These are phyloP conservation scores for Cephus cinctus DNA, from an alignment of 1,140 invertebrate species.

Conservation along the genomic window DNA sequence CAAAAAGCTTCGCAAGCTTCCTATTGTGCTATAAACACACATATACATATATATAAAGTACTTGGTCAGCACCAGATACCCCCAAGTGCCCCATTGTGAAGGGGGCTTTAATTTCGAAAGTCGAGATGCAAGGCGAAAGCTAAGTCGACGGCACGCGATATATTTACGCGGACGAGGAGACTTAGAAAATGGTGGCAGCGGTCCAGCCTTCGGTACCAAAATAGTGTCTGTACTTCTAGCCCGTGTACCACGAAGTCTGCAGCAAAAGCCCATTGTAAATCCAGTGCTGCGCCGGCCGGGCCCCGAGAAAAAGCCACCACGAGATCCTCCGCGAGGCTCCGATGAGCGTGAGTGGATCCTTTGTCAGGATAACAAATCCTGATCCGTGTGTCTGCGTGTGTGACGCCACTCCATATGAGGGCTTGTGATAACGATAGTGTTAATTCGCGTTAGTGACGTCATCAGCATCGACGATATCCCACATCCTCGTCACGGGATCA, in stretches of 20 bases:
- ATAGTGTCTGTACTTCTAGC: no score
- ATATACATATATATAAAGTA: no score
- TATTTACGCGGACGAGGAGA: slow-evolving; percentile 54
- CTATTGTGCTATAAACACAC: no score
- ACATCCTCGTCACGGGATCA: no score
- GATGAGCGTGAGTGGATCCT: slow-evolving; percentile 46
- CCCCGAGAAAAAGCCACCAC: slow-evolving; percentile 37
- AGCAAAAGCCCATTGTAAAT: slow-evolving; percentile 23
- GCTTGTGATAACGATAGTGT: no score
- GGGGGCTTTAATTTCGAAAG: slow-evolving; percentile 27
- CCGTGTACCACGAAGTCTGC: slow-evolving; percentile 29
- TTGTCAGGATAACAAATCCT: no score
- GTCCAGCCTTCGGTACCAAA: slow-evolving; percentile 46
- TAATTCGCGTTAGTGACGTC: no score
- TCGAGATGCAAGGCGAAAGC: slow-evolving; percentile 31
- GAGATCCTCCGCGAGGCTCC: slow-evolving; percentile 31
- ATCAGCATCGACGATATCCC: no score
- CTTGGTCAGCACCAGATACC: slow-evolving; percentile 21
- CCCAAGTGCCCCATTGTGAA: slow-evolving; percentile 24
- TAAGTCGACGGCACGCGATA: slow-evolving; percentile 29
- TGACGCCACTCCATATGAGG: no score
- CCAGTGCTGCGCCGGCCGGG: slow-evolving; percentile 41
- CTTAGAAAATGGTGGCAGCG: slow-evolving; percentile 46
- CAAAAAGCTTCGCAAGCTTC: no score
- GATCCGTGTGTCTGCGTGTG: no score